Evolutionary conservation across 2,888 invertebrate species (phyloP).

Genomic region (Brachyptera putata): DNA sequence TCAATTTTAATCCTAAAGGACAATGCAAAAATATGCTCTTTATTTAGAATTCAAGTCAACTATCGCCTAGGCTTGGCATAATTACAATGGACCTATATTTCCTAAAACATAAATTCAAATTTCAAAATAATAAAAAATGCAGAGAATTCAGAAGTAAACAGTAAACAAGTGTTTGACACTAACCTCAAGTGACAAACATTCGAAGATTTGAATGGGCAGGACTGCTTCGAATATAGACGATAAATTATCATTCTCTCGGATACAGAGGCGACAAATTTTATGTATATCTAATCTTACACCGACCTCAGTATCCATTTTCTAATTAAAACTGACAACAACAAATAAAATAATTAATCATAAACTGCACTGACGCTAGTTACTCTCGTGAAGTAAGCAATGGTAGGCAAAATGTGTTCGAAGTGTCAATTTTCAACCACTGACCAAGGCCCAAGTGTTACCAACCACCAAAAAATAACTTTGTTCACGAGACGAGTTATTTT

Average conservation of each 20-base stretch:
- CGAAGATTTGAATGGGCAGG: background rate
- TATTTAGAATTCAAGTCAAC: background rate
- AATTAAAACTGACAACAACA: background rate
- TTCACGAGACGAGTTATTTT: no score
- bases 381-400: no score
- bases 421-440: no score
- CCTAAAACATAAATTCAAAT: background rate
- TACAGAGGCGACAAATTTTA: slow-evolving; percentile 1
- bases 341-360: background rate
- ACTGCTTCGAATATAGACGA: background rate
- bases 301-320: background rate
- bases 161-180: background rate
- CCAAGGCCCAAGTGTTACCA: no score
- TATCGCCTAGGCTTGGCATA: background rate
- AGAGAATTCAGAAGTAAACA: background rate
- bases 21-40: background rate
- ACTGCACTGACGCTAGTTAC: no score
- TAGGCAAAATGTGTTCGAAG: no score
- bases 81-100: no score
- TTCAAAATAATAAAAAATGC: background rate
- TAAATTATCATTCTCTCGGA: background rate
- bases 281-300: background rate
- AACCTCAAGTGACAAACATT: slow-evolving; percentile 15
- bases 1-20: no score
- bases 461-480: no score